phyloP scores from a whole-genome alignment of 2,113 vertebrate species.

The Mandrillus leucophaeus region DNA sequence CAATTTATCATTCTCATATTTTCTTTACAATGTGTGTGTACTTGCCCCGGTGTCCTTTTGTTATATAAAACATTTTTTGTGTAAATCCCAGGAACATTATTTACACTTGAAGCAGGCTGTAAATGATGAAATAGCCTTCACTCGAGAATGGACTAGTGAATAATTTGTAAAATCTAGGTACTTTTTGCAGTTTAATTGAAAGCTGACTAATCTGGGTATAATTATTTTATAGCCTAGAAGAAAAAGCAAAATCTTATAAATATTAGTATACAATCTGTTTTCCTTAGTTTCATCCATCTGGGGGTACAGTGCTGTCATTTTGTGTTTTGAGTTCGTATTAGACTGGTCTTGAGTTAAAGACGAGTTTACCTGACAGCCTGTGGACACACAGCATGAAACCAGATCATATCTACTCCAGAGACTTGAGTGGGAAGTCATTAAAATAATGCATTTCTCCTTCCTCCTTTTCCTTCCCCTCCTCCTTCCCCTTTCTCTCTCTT shows the following conservation, averaged over 20 bases:
- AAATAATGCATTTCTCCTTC: background rate
- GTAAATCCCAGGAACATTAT: background rate
- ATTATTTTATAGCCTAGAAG: background rate
- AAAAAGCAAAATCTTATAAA: background rate
- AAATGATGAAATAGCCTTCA: background rate
- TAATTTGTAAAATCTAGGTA: background rate
- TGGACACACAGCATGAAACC: background rate
- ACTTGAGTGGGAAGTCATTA: background rate
- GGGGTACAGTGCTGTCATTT: background rate
- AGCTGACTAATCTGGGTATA: background rate
- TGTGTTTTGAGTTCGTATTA: background rate
- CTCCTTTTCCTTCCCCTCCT: accelerated
- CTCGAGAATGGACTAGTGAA: background rate
- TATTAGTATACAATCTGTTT: background rate
- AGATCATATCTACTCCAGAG: background rate
- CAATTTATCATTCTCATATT: background rate
- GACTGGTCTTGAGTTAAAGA: background rate
- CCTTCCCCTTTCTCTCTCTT: background rate
- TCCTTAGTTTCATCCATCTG: background rate
- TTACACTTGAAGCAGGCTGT: background rate
- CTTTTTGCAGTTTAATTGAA: background rate
- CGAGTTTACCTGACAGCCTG: background rate
- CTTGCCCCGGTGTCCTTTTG: background rate
- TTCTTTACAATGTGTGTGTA: background rate
- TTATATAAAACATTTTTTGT: background rate